Evolutionary conservation across 2,888 invertebrate genomes (phyloP), one percentile per base, ranked within the genome.

Genomic region (Phasia obesa): DNA sequence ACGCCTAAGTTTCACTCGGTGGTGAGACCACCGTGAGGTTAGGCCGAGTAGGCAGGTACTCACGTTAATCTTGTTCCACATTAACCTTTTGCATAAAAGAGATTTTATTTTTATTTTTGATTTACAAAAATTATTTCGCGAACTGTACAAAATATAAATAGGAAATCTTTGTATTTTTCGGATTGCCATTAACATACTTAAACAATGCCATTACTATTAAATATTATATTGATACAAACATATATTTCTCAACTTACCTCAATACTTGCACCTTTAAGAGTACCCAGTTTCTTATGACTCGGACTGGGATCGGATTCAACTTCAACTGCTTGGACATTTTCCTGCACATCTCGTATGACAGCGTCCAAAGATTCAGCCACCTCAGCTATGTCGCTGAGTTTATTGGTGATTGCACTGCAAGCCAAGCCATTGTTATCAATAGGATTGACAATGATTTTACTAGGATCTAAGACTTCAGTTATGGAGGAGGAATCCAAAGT

Each of bases 321-420:
- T 57, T 86, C 85, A 11, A 85, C 77, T 35, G 87, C 85, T 57
- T 86, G 85, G 13, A 86, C 86, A 69, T 86, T 86, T 65, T 87
- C 87, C 86, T 93, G 93, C 11, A 92, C 92, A 84, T 93, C 92
- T 49, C 92, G 91, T 76, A 94, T 89, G 25, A 93, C 92, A 47
- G 93, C 92, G 87, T 95, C 95, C 85, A 95, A 89, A 84, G 94
- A 94, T 88, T 95, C 95, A 2, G 95, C 94, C 23, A 95, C 92
- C 75, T 93, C 93, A 15, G 94, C 94, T 17, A 95, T 94, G 89
- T 94, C 94, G 17, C 93, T 91, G 80, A 95, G 89, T 87, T 93
- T 93, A 86, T 93, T 93, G n/a, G 94, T 93, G 78, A 95, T 94
- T 62, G 94, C 94, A 86, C 94, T 94, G 47, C 94, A 93, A 19